A percentile compares a stretch with the other conserved stretches of the same genome.
Evolutionary conservation across 64 coral and sea anemone genomes (phyloP).

Genomic region (Astreopora myriophthalma): DNA sequence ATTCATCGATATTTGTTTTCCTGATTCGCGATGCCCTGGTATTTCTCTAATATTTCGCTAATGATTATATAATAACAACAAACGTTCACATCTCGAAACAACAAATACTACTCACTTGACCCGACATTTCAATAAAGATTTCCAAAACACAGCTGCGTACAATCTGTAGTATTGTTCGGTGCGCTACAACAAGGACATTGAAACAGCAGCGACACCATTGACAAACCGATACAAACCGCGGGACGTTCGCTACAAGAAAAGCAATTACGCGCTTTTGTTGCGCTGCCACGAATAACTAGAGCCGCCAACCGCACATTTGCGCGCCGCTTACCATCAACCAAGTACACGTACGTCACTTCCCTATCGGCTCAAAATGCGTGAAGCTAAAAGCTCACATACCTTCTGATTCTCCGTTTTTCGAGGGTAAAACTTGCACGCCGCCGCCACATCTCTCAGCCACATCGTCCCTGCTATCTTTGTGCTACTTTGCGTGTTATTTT

Average conservation of each 20-base stretch:
- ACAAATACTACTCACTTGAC: slow-evolving; percentile 42
- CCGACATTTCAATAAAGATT: slow-evolving; percentile 24
- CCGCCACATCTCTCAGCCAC: not conserved
- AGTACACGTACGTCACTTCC: not conserved
- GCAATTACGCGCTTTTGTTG: slow-evolving; percentile 2
- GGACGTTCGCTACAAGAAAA: not conserved
- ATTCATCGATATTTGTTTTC: not conserved
- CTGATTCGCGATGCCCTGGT: not conserved
- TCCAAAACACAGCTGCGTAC: not conserved
- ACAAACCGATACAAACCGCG: not conserved
- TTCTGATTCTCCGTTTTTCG: not conserved
- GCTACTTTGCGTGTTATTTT: not conserved
- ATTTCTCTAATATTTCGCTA: not conserved
- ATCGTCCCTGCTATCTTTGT: not conserved
- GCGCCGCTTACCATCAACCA: not conserved
- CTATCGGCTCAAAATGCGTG: not conserved
- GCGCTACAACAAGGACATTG: not conserved
- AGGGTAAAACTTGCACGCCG: not conserved
- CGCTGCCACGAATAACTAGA: not conserved
- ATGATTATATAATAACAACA: not conserved
- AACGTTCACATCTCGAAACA: not conserved
- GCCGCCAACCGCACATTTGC: not conserved
- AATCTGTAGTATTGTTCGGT: not conserved
- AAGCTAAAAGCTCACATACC: not conserved
- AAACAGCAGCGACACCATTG: not conserved